Evolutionary conservation across 35 echinoderm and acorn worm genomes (phyloP).

Genomic region (Heliocidaris tuberculata): DNA sequence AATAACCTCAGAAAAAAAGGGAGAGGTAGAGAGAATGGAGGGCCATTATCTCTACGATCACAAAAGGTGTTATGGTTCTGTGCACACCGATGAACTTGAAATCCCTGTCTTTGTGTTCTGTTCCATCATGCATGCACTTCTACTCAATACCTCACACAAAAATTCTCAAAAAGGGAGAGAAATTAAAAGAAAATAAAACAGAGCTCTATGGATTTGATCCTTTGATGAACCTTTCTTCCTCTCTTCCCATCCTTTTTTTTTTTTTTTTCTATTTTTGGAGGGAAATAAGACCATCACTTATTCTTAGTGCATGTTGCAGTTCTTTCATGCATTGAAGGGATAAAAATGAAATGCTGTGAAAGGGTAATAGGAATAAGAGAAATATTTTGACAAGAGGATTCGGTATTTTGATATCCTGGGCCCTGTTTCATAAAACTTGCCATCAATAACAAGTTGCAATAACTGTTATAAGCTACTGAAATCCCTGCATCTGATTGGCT

Average conservation of each 20-base stretch:
- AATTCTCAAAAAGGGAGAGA: not conserved
- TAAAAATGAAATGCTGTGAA: not conserved
- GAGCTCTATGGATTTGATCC: not conserved
- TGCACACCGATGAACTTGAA: constrained; percentile 52
- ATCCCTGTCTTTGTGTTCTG: not conserved
- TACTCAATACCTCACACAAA: not conserved
- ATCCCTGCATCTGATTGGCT: no score
- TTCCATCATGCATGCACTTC: not conserved
- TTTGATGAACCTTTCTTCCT: not conserved
- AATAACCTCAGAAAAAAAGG: not conserved
- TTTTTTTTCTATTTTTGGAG: not conserved
- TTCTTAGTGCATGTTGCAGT: not conserved
- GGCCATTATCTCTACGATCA: not conserved
- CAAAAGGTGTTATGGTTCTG: not conserved
- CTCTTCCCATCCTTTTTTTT: not conserved
- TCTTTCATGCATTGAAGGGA: not conserved
- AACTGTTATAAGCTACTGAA: no score
- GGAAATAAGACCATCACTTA: not conserved
- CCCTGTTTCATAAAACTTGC: no score
- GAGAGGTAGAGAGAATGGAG: not conserved
- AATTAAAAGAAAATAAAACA: not conserved
- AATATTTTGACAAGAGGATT: constrained; percentile 46
- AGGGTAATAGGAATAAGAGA: not conserved
- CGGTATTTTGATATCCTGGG: constrained; percentile 30
- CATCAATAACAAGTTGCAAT: no score